These are phyloP conservation scores for Campylorhamphus procurvoides DNA, from an alignment of 2,113 vertebrate species.

Conservation along the genomic window DNA sequence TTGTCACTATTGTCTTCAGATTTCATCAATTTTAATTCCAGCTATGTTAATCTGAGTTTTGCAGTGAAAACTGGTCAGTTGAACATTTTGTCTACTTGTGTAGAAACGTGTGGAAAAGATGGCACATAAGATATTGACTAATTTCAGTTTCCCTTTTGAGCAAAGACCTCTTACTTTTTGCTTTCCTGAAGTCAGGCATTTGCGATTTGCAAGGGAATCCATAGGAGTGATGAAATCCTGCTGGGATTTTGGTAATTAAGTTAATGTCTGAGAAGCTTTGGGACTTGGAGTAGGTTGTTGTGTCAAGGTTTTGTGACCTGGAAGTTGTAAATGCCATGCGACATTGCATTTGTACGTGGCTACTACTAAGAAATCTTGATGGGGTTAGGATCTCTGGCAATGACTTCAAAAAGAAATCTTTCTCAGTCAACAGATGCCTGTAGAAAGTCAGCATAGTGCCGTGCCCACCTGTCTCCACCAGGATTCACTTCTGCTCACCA, in stretches of 20 bases:
- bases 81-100: neutral
- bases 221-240: neutral
- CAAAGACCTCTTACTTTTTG: neutral
- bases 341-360: rapidly evolving
- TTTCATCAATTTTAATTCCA: neutral
- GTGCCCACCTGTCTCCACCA: neutral
- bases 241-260: neutral
- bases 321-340: neutral
- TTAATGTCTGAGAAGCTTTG: neutral
- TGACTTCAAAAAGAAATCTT: neutral
- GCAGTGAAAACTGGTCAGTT: neutral
- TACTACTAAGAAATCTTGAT: neutral
- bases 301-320: neutral
- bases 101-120: neutral
- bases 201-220: neutral
- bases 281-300: neutral
- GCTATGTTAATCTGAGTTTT: neutral
- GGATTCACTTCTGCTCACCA: neutral
- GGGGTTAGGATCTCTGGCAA: neutral
- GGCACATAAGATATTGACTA: neutral
- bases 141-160: neutral
- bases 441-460: neutral
- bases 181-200: neutral
- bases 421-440: neutral
- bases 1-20: neutral